These are phyloP conservation scores for Tachysurus fulvidraco DNA, from an alignment of 2,113 vertebrate genomes.

Conservation along the genomic window DNA sequence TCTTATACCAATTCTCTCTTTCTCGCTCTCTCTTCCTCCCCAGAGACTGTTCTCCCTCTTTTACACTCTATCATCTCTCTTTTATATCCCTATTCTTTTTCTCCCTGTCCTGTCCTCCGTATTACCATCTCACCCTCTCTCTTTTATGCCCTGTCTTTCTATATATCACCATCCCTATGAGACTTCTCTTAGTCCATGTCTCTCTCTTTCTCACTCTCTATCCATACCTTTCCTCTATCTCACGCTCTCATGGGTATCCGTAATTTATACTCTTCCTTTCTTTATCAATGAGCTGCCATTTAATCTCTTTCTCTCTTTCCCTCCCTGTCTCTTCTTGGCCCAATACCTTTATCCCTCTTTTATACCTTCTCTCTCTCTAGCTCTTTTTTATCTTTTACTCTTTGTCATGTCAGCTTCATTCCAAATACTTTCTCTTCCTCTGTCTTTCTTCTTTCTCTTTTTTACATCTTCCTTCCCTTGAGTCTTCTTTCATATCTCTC, in stretches of 20 bases:
- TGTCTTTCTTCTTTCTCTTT: conserved; percentile 31
- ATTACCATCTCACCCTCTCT: conserved; percentile 20
- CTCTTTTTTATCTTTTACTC: too few relatives aligned
- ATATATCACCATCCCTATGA: not conserved
- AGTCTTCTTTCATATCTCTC: not conserved
- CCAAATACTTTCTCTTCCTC: conserved; percentile 21
- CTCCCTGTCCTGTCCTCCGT: not conserved
- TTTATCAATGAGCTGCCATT: not conserved
- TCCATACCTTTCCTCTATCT: not conserved
- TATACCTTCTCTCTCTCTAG: not conserved
- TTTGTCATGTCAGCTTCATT: not conserved
- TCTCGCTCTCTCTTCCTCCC: not conserved
- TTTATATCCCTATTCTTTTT: not conserved
- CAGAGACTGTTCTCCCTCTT: not conserved
- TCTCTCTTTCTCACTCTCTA: not conserved
- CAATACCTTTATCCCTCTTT: not conserved
- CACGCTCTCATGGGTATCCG: not conserved
- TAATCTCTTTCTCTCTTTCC: not conserved
- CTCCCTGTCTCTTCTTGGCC: not conserved
- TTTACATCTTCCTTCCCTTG: not conserved
- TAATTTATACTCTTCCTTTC: not conserved
- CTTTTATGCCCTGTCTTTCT: conserved; percentile 41
- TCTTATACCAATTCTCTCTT: not conserved
- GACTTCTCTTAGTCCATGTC: not conserved
- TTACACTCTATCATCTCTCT: conserved; percentile 13